A percentile compares a stretch with the other conserved stretches of the same genome.
phyloP scores from a whole-genome alignment of 2,888 invertebrate species.

The Anoncus sp. region DNA sequence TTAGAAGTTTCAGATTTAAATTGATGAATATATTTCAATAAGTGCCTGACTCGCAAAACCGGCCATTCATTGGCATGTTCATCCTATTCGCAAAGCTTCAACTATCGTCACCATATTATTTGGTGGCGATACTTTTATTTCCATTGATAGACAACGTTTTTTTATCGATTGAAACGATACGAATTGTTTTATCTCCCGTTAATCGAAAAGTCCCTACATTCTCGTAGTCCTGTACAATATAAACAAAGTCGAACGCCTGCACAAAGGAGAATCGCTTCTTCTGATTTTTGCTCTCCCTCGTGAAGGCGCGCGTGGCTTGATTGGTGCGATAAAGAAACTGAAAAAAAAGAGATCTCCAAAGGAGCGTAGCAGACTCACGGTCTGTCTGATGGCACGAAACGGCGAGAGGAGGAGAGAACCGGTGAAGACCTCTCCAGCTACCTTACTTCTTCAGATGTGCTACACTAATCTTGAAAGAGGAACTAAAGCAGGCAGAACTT shows the following conservation, averaged over 20 bases:
- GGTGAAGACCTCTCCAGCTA: slow-evolving; percentile 39
- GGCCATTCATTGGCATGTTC: no score
- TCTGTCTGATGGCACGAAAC: slow-evolving; percentile 24
- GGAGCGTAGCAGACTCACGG: slow-evolving; percentile 28
- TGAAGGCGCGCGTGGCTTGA: slow-evolving; percentile 54
- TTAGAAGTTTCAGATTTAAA: no score
- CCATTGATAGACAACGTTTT: background rate
- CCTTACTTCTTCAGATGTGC: slow-evolving; percentile 38
- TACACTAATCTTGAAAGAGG: slow-evolving; percentile 50
- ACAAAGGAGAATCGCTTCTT: slow-evolving; percentile 21
- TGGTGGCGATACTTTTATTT: no score
- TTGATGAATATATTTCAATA: no score
- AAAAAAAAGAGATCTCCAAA: slow-evolving; percentile 26
- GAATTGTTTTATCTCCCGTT: slow-evolving; percentile 26
- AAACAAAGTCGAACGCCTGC: slow-evolving; percentile 37
- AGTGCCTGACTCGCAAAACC: no score
- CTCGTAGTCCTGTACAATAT: slow-evolving; percentile 8
- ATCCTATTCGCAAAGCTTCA: no score
- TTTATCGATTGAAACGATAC: background rate
- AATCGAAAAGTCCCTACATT: slow-evolving; percentile 22
- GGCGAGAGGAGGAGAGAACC: slow-evolving; percentile 18
- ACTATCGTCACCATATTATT: no score
- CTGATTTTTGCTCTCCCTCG: slow-evolving; percentile 21
- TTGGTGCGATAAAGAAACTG: slow-evolving; percentile 53
- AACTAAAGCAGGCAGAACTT: slow-evolving; percentile 35